Percentiles rank a stretch among this genome's conserved stretches.
Evolutionary conservation across 1,140 invertebrate genomes (phyloP).

Genomic region (Magallana ariakensis): DNA sequence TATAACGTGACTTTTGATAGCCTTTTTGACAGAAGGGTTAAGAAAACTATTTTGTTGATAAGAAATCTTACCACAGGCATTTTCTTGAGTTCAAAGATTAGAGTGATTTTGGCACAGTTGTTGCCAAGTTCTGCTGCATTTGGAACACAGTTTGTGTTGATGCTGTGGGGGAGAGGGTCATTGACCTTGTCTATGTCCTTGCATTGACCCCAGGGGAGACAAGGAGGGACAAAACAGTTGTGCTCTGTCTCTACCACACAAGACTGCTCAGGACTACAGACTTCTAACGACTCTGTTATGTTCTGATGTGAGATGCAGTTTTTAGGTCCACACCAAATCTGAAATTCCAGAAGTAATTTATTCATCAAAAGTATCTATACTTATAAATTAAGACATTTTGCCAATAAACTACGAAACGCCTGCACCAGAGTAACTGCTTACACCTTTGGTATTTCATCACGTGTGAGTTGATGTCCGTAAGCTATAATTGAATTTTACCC

Average conservation of each 20-base stretch:
- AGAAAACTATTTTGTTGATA: neutral
- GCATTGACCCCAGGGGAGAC: slow-evolving; percentile 90
- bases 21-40: too few species aligned
- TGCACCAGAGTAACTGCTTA: too few species aligned
- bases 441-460: too few species aligned
- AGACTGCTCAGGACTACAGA: slow-evolving; percentile 70
- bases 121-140: slow-evolving; percentile 85
- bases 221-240: slow-evolving; percentile 88
- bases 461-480: too few species aligned
- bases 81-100: slow-evolving; percentile 85
- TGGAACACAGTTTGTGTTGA: slow-evolving; percentile 89
- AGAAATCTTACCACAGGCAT: slow-evolving; percentile 76
- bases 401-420: too few species aligned
- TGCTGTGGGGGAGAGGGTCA: slow-evolving; percentile 86
- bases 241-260: slow-evolving; percentile 73
- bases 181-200: slow-evolving; percentile 86
- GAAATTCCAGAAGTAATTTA: neutral
- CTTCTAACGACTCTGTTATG: slow-evolving; percentile 63
- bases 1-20: too few species aligned
- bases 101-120: slow-evolving; percentile 87
- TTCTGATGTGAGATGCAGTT: slow-evolving; percentile 76
- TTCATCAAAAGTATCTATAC: neutral
- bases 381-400: too few species aligned
- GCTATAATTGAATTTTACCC: too few species aligned
- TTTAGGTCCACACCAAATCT: slow-evolving; percentile 78